Base-by-base conservation (phyloP, 2,888 invertebrate species). In the Piscicola geometra region DNA sequence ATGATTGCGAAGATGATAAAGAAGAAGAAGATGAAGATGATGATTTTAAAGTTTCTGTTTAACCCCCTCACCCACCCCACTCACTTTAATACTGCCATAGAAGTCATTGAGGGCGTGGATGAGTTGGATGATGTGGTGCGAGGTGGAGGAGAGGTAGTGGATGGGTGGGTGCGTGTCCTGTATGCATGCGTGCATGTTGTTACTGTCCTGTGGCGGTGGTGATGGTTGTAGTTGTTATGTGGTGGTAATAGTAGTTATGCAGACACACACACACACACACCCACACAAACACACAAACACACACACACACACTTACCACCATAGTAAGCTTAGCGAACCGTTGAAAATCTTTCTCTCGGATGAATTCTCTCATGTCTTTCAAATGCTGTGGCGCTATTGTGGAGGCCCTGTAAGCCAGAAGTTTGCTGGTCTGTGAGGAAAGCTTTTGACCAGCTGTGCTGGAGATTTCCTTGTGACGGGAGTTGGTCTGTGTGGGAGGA, bases 151-250 rank as follows among this genome's bases (percentile, higher is more conserved):
- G 90, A 98, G 90, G 84, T 99, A 99, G 21, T 90, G 88, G 84
- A 92, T 91, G 0, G 99, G 97, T 30, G 99, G 98, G 87, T 90
- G 94, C 0, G 97, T 92, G 84, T 98, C 98, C 78, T 94, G 86
- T 82, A 93, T 93, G 35, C 93, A 88, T 0, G 96, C 94, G 88
- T 99, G 99, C 82, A 99, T 91, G 84, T 96, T 93, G 88, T 99
- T 98, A 78, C 96, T 96, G 82, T 99, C 99, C 85, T 85, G 60
- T 25, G 25, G 25, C n/a, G 60, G 60, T 21, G 60, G 21, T 18
- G 60, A n/a, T 18, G 60, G 25, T 56, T 15, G 60, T 56, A n/a
- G 25, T 56, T 5, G 21, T 56, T 56, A 15, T 47, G n/a, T 56
- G 60, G 21, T 21, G 60, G 25, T 25, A 21, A 5, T 56, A n/a